phyloP scores from a whole-genome alignment of 1,140 invertebrate species.

The Temnothorax longispinosus region DNA sequence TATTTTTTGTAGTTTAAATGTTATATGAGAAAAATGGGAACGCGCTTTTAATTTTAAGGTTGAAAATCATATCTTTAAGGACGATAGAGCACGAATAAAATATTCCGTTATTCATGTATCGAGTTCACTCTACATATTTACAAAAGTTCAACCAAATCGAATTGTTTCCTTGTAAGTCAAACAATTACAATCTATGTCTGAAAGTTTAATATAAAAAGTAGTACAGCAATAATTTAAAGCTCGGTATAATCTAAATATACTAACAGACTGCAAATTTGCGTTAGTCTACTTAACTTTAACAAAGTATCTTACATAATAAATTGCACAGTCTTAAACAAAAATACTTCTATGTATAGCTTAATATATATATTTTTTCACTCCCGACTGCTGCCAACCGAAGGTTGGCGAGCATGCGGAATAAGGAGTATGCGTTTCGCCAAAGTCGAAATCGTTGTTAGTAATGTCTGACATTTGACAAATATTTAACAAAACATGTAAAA shows the following conservation, averaged over 20 bases:
- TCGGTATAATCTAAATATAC: background rate
- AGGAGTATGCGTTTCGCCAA: too few species aligned
- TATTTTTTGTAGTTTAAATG: too few species aligned
- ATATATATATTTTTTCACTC: background rate
- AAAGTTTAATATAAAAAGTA: background rate
- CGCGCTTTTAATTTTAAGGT: too few species aligned
- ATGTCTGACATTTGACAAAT: background rate
- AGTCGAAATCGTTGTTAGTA: background rate
- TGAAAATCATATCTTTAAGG: too few species aligned
- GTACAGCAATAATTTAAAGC: conserved; percentile 31
- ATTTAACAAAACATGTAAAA: background rate
- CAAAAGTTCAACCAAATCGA: too few species aligned
- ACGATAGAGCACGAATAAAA: too few species aligned
- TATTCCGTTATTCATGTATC: too few species aligned
- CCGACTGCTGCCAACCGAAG: too few species aligned
- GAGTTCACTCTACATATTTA: too few species aligned
- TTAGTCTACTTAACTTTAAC: background rate
- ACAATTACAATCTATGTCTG: background rate
- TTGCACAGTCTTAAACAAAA: background rate
- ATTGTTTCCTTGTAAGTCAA: background rate
- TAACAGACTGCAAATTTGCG: background rate
- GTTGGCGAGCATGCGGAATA: too few species aligned
- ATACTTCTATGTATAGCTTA: background rate
- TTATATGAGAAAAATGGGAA: too few species aligned
- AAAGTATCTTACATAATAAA: conserved; percentile 2